These are phyloP conservation scores for Allobates femoralis DNA, from an alignment of 2,797 vertebrate species.

Conservation along the genomic window DNA sequence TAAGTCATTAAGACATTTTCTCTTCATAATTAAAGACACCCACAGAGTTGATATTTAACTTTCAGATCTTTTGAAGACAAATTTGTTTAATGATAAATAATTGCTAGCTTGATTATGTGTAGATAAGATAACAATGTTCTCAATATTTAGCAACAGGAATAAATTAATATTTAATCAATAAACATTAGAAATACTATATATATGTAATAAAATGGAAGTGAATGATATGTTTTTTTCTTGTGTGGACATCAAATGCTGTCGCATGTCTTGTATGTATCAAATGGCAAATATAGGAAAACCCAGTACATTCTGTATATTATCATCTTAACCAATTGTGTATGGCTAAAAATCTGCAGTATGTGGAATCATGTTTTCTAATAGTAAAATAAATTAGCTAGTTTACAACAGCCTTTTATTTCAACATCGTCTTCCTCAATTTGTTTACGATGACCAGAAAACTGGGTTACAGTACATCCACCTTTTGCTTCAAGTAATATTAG, in stretches of 20 bases:
- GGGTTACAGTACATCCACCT: no score
- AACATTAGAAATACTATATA: not conserved
- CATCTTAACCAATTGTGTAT: not conserved
- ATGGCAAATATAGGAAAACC: not conserved
- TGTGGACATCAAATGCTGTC: not conserved
- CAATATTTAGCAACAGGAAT: slow-evolving; percentile 20
- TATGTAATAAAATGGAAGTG: not conserved
- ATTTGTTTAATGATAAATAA: slow-evolving; percentile 15
- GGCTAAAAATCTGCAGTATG: not conserved
- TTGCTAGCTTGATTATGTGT: slow-evolving; percentile 24
- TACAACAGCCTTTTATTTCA: no score
- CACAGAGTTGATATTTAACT: slow-evolving; percentile 34
- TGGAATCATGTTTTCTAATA: not conserved
- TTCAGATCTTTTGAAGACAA: slow-evolving; percentile 26
- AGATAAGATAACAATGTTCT: slow-evolving; percentile 3
- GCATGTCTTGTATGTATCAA: not conserved
- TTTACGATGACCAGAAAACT: no score
- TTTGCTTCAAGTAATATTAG: no score
- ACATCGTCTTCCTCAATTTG: no score
- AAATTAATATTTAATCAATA: slow-evolving; percentile 17
- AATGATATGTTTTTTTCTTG: not conserved
- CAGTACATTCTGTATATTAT: not conserved
- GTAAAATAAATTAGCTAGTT: not conserved
- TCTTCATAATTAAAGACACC: slow-evolving; percentile 40
- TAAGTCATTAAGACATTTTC: slow-evolving; percentile 33